Evolutionary conservation across 2,888 invertebrate species (phyloP).

Genomic region (Brachyptera risi): DNA sequence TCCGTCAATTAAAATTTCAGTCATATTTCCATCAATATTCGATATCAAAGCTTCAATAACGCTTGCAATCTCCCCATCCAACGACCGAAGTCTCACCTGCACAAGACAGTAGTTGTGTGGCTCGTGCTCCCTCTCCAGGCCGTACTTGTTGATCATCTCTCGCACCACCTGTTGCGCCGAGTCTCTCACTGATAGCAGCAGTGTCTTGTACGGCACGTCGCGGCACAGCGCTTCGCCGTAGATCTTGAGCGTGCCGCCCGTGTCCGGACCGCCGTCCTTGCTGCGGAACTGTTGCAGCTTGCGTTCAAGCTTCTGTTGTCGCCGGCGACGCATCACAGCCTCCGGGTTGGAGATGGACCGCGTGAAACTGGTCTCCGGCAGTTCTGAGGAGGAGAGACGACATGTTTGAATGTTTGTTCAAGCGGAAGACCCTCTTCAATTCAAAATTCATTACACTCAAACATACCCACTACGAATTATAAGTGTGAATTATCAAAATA

Average conservation of each 20-base stretch:
- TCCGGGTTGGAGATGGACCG: conserved; percentile 99
- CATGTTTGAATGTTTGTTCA: no score
- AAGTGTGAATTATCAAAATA: no score
- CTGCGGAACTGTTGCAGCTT: conserved; percentile 94
- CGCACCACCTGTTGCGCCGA: conserved; percentile 87
- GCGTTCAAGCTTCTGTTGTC: conserved; percentile 95
- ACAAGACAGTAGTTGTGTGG: conserved; percentile 90
- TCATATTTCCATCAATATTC: no score
- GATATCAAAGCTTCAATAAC: no score
- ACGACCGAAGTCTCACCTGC: conserved; percentile 72
- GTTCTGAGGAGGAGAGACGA: no score
- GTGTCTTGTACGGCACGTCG: conserved; percentile 97
- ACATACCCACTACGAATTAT: no score
- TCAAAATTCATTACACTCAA: no score
- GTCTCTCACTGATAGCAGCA: conserved; percentile 89
- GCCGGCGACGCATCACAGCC: conserved; percentile 94
- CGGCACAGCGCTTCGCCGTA: conserved; percentile 95
- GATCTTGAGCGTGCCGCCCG: conserved; percentile 86
- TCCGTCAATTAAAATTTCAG: no score
- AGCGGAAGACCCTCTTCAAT: no score
- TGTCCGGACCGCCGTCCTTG: conserved; percentile 92
- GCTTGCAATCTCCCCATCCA: no score
- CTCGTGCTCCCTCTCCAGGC: conserved; percentile 76
- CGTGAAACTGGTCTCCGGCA: conserved; percentile 98
- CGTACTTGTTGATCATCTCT: conserved; percentile 97